Conservation (phyloP, 2,888 invertebrate genomes). For the Aradus depressus region DNA sequence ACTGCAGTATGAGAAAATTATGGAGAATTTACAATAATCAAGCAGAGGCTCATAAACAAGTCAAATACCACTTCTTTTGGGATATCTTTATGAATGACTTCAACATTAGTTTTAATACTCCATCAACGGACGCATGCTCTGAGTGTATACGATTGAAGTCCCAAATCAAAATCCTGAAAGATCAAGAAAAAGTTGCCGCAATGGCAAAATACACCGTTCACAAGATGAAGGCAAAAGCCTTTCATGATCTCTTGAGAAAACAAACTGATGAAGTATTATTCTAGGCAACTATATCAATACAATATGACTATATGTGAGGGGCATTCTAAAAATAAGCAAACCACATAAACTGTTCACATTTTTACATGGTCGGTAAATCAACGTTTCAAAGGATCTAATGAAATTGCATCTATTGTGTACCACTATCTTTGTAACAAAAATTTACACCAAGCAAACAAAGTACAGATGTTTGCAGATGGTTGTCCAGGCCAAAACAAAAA, state of each 20-base stretch:
- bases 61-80: conserved; percentile 18
- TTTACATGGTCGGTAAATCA: conserved; percentile 18
- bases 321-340: too few relatives aligned
- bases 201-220: conserved; percentile 3
- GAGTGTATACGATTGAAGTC: conserved; percentile 1
- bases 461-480: too few relatives aligned
- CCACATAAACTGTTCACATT: conserved; percentile 11
- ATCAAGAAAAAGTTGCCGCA: conserved; percentile 2
- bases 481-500: too few relatives aligned
- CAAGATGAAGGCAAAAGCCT: conserved; percentile 8
- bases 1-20: conserved; percentile 16
- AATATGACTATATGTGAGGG: too few relatives aligned
- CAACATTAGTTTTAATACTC: conserved; percentile 22
- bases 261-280: too few relatives aligned
- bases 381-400: conserved; percentile 15
- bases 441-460: too few relatives aligned
- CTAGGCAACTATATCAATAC: too few relatives aligned
- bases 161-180: background rate
- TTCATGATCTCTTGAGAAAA: conserved; percentile 8
- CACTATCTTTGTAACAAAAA: too few relatives aligned
- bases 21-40: conserved; percentile 17
- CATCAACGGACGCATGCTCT: conserved; percentile 23
- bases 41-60: conserved; percentile 5
- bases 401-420: conserved; percentile 18
- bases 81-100: conserved; percentile 16